phyloP scores from a whole-genome alignment of 2,113 vertebrate genomes.

The Chiloscyllium plagiosum region DNA sequence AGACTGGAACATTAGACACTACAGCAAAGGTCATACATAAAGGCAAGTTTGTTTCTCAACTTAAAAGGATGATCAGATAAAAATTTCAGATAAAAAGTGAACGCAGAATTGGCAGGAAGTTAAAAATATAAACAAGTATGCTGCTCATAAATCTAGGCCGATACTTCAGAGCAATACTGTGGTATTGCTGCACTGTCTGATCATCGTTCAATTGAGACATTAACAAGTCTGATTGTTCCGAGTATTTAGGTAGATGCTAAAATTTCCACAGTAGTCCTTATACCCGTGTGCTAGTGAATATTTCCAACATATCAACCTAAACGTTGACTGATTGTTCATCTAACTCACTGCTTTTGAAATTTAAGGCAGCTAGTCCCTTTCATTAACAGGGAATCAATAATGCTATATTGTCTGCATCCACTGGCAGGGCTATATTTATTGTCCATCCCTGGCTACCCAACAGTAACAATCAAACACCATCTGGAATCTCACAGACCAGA shows the following conservation, averaged over 20 bases:
- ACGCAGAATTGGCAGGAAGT: not conserved
- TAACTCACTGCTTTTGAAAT: not conserved
- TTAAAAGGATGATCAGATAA: not conserved
- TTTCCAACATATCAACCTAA: not conserved
- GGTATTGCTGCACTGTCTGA: not conserved
- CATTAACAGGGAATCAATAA: not conserved
- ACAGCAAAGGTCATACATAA: not conserved
- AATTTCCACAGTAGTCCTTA: not conserved
- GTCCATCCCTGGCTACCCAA: not conserved
- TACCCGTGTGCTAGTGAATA: not conserved
- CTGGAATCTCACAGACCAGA: not conserved
- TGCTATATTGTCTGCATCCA: not conserved
- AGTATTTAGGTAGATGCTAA: not conserved
- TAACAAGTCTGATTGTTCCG: not conserved
- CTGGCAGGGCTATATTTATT: not conserved
- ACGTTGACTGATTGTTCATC: not conserved
- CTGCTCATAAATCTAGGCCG: not conserved
- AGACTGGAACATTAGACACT: not conserved
- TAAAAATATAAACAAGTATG: not conserved
- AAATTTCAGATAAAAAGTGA: not conserved
- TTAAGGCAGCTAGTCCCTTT: not conserved
- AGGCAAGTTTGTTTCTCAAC: not conserved
- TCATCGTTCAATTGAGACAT: not conserved
- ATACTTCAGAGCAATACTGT: not conserved
- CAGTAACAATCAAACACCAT: not conserved